Evolutionary conservation across 2,888 invertebrate genomes (phyloP).

Genomic region (Dryobotodes eremita): DNA sequence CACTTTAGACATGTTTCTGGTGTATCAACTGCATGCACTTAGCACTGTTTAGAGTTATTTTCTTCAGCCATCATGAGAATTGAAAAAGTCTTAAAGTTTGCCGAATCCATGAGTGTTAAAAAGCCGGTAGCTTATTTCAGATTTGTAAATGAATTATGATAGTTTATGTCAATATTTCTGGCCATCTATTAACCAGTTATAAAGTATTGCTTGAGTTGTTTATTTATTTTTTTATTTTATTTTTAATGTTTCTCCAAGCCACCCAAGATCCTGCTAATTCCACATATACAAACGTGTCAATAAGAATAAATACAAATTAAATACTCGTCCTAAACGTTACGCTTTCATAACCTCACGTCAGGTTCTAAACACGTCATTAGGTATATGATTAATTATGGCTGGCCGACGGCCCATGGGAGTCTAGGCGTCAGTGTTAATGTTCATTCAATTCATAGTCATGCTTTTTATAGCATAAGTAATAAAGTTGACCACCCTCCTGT

Average conservation of each 20-base stretch:
- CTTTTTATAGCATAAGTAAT: slow-evolving; percentile 69
- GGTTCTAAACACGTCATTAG: slow-evolving; percentile 80
- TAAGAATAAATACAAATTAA: slow-evolving; percentile 69
- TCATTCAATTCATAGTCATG: slow-evolving; percentile 83
- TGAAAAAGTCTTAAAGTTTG: not conserved
- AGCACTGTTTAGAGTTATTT: slow-evolving; percentile 14
- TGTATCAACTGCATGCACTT: slow-evolving; percentile 23
- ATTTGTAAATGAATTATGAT: not conserved
- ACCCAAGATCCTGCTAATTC: slow-evolving; percentile 28
- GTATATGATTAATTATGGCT: slow-evolving; percentile 81
- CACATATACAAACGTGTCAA: slow-evolving; percentile 34
- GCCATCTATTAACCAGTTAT: not conserved
- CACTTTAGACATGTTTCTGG: slow-evolving; percentile 17
- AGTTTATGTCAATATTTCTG: not conserved
- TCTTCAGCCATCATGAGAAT: not conserved
- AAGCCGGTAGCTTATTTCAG: slow-evolving; percentile 3
- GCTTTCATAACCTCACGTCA: slow-evolving; percentile 67
- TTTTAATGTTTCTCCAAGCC: slow-evolving; percentile 3
- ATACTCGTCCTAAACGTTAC: slow-evolving; percentile 71
- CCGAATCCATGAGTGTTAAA: slow-evolving; percentile 15
- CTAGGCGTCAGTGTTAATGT: slow-evolving; percentile 82
- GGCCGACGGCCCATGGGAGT: slow-evolving; percentile 76
- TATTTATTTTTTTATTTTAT: not conserved
- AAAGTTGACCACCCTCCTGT: slow-evolving; percentile 70
- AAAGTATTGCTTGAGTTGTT: too few species aligned